Percentiles rank a stretch among this genome's conserved stretches.
Conservation (phyloP, 1,140 invertebrate genomes). For the Heliconius eleuchia region DNA sequence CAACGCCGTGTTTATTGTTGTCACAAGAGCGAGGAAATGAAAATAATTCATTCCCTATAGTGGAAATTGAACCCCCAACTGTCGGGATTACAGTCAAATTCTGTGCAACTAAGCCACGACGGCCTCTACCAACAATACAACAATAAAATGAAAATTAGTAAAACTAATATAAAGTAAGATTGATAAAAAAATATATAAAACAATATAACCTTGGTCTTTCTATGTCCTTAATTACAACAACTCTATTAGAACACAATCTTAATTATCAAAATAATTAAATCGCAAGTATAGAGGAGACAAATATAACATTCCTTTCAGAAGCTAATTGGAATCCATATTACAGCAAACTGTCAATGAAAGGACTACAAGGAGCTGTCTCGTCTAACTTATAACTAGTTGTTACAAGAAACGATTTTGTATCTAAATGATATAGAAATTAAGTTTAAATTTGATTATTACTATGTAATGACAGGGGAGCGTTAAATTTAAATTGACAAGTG, state of each 20-base stretch:
- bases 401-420: not conserved
- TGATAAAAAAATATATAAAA: too few relatives aligned
- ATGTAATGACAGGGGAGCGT: slow-evolving; percentile 52
- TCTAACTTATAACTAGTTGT: slow-evolving; percentile 18
- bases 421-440: slow-evolving; percentile 7
- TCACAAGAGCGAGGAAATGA: too few relatives aligned
- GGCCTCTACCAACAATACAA: too few relatives aligned
- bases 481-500: slow-evolving; percentile 61
- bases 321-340: slow-evolving; percentile 42
- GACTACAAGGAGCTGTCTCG: slow-evolving; percentile 37
- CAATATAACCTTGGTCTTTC: too few relatives aligned
- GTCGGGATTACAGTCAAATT: too few relatives aligned
- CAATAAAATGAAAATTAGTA: too few relatives aligned
- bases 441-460: slow-evolving; percentile 2
- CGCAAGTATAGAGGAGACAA: not conserved
- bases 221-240: not conserved
- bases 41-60: too few relatives aligned
- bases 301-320: slow-evolving; percentile 35
- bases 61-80: too few relatives aligned
- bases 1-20: too few relatives aligned
- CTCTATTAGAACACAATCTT: not conserved
- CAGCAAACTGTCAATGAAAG: slow-evolving; percentile 42
- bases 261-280: not conserved
- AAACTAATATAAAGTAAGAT: too few relatives aligned
- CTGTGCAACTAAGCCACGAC: too few relatives aligned